Percentiles rank a stretch among this genome's conserved stretches.
Evolutionary conservation across 2,113 vertebrate genomes (phyloP).

Genomic region (Dryoscopus gambensis): DNA sequence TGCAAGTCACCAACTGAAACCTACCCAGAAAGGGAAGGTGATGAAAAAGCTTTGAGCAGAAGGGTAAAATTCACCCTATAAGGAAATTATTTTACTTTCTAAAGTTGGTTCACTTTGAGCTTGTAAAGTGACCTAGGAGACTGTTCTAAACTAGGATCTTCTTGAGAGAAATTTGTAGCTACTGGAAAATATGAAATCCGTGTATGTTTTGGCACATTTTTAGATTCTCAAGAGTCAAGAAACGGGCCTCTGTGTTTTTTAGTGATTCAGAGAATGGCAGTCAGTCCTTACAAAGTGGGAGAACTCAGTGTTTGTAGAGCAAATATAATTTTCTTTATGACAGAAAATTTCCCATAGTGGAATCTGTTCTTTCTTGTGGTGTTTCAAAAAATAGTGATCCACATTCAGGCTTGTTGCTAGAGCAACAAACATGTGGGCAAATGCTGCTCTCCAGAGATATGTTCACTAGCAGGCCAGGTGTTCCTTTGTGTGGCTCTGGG

Average conservation of each 20-base stretch:
- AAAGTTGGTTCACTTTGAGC: background rate
- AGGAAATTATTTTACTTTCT: slow-evolving; percentile 12
- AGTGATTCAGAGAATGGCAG: slow-evolving; percentile 52
- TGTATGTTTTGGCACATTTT: slow-evolving; percentile 64
- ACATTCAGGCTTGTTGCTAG: slow-evolving; percentile 5
- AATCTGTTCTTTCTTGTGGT: background rate
- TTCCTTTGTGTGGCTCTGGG: slow-evolving; percentile 4
- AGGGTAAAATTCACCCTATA: background rate
- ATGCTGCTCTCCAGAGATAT: background rate
- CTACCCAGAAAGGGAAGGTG: background rate
- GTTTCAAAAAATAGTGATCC: background rate
- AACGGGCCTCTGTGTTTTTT: background rate
- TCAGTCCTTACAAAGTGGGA: slow-evolving; percentile 39
- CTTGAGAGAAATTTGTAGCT: slow-evolving; percentile 48
- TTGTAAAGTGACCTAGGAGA: slow-evolving; percentile 17
- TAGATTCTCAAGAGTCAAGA: slow-evolving; percentile 38
- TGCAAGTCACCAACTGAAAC: background rate
- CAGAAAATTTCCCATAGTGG: slow-evolving; percentile 45
- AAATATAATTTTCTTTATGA: slow-evolving; percentile 50
- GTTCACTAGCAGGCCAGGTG: slow-evolving; percentile 14
- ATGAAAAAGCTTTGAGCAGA: background rate
- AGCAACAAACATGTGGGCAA: slow-evolving; percentile 16
- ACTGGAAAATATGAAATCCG: slow-evolving; percentile 63
- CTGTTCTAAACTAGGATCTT: slow-evolving; percentile 49
- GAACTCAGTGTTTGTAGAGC: slow-evolving; percentile 28